Conservation (phyloP, 2,888 invertebrate species). For the Therioaphis trifolii region DNA sequence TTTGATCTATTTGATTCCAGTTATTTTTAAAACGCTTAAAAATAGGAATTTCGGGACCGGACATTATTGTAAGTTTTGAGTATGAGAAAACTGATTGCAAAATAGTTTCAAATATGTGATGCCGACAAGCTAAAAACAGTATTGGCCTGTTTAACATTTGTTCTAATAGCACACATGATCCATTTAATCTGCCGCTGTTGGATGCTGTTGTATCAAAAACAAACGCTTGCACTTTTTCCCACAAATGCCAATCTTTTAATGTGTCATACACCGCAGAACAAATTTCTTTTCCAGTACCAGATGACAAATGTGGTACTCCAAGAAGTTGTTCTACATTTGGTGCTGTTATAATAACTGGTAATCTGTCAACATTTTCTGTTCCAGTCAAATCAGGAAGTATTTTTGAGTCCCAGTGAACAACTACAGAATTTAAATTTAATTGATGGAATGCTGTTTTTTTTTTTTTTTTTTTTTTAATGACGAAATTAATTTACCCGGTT, state of each 20-base stretch:
- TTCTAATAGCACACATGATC: slow-evolving; percentile 41
- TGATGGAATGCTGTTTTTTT: background rate
- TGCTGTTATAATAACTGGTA: too few species aligned
- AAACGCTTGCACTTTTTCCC: slow-evolving; percentile 29
- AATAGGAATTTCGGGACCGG: slow-evolving; percentile 50
- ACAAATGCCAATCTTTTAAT: slow-evolving; percentile 13
- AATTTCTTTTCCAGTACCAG: slow-evolving; percentile 34
- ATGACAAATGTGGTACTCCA: slow-evolving; percentile 25
- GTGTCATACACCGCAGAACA: slow-evolving; percentile 30
- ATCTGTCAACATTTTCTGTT: too few species aligned
- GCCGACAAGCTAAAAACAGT: slow-evolving; percentile 27
- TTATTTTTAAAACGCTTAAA: slow-evolving; percentile 44
- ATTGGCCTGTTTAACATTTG: background rate
- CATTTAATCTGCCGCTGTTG: slow-evolving; percentile 34
- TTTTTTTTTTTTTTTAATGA: background rate
- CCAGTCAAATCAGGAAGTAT: too few species aligned
- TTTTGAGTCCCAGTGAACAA: slow-evolving; percentile 43
- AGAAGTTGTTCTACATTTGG: slow-evolving; percentile 46
- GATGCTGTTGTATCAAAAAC: slow-evolving; percentile 43
- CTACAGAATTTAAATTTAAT: slow-evolving; percentile 9
- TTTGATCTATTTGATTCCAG: slow-evolving; percentile 30
- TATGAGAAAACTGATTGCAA: background rate
- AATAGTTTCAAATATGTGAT: slow-evolving; percentile 65
- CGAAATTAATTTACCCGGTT: slow-evolving; percentile 3
- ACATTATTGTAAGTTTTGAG: slow-evolving; percentile 66